These are phyloP conservation scores for Calameuta pallipes DNA, from an alignment of 2,888 invertebrate species.

Conservation along the genomic window DNA sequence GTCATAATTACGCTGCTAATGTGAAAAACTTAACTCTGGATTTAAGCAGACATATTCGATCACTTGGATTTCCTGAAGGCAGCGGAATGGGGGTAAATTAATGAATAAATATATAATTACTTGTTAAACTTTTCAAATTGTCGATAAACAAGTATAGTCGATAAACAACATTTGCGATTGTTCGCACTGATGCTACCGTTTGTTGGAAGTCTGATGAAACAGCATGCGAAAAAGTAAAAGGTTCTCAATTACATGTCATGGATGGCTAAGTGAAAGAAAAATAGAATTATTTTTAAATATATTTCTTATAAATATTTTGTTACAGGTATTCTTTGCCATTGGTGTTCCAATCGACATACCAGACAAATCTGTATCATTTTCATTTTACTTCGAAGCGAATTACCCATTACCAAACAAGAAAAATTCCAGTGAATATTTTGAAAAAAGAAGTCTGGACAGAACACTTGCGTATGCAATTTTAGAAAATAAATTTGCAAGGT, in stretches of 20 bases:
- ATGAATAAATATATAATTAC: slow-evolving; percentile 6
- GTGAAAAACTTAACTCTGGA: slow-evolving; percentile 55
- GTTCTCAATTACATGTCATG: background rate
- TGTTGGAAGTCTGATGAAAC: background rate
- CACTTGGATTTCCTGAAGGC: slow-evolving; percentile 57
- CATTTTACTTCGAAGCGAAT: slow-evolving; percentile 81
- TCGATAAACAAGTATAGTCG: background rate
- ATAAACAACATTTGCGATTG: background rate
- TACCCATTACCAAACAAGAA: slow-evolving; percentile 73
- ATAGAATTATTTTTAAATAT: background rate
- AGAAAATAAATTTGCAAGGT: slow-evolving; percentile 71
- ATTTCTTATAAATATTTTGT: slow-evolving; percentile 29
- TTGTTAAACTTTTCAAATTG: background rate
- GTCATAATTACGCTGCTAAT: slow-evolving; percentile 32
- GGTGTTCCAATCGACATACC: slow-evolving; percentile 78
- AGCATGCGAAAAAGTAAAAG: background rate
- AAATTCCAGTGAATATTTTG: slow-evolving; percentile 46
- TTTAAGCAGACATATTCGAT: slow-evolving; percentile 55
- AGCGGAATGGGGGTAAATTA: slow-evolving; percentile 57
- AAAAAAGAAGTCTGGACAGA: slow-evolving; percentile 67
- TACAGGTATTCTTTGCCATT: slow-evolving; percentile 77
- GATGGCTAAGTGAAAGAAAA: background rate
- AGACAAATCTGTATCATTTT: slow-evolving; percentile 77
- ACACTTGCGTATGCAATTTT: slow-evolving; percentile 70
- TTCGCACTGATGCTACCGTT: background rate